These are phyloP conservation scores for Nymphalis polychloros DNA, from an alignment of 2,888 invertebrate genomes.

Conservation along the genomic window DNA sequence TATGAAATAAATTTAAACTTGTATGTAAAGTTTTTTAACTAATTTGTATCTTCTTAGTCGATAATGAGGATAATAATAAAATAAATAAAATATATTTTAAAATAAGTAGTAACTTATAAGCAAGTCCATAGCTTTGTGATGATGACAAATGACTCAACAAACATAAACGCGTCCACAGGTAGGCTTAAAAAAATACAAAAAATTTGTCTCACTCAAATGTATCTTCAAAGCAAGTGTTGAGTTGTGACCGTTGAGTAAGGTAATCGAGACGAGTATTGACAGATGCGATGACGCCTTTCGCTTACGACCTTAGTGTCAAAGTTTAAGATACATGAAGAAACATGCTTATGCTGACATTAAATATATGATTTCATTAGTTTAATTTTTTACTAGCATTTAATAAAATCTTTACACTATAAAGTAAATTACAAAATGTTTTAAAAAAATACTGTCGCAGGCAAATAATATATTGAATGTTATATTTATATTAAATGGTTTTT, in stretches of 20 bases:
- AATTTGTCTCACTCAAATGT: background rate
- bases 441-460: too few relatives aligned
- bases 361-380: background rate
- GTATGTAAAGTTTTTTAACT: too few relatives aligned
- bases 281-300: slow-evolving; percentile 32
- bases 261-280: slow-evolving; percentile 18
- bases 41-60: too few relatives aligned
- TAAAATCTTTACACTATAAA: background rate
- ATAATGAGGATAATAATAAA: too few relatives aligned
- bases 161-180: background rate
- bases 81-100: too few relatives aligned
- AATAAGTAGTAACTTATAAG: too few relatives aligned
- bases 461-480: too few relatives aligned
- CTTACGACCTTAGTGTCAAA: slow-evolving; percentile 26
- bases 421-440: too few relatives aligned
- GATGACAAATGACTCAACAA: background rate
- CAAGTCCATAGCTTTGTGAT: too few relatives aligned
- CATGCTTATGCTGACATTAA: background rate
- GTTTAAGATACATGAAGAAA: slow-evolving; percentile 40
- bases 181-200: background rate
- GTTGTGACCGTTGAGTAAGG: slow-evolving; percentile 4
- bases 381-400: background rate
- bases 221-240: slow-evolving; percentile 4
- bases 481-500: too few relatives aligned
- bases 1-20: too few relatives aligned